Evolutionary conservation across 2,797 vertebrate species (phyloP).

Genomic region (Parambassis ranga): DNA sequence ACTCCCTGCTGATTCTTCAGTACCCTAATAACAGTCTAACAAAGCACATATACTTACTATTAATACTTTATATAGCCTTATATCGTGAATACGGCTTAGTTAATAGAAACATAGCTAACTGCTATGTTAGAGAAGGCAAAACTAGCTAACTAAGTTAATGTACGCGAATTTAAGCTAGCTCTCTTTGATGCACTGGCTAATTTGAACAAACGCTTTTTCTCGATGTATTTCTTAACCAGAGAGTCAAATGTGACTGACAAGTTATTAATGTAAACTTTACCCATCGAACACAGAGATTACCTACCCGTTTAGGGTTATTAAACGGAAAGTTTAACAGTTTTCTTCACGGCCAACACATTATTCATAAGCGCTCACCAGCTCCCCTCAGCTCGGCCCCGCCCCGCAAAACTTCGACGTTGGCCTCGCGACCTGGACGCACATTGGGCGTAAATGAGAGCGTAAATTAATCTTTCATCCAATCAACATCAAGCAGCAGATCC

Average conservation of each 20-base stretch:
- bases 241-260: background rate
- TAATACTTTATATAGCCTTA: background rate
- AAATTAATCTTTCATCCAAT: conserved; percentile 54
- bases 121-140: background rate
- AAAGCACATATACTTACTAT: background rate
- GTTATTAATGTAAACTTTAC: background rate
- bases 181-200: background rate
- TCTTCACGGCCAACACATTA: background rate
- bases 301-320: conserved; percentile 6
- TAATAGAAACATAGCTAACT: background rate
- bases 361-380: background rate
- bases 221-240: background rate
- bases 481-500: background rate
- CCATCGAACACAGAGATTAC: background rate
- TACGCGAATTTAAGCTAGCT: conserved; percentile 17
- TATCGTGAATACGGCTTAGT: too few relatives aligned
- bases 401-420: background rate
- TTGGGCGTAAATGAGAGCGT: conserved; percentile 52
- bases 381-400: too few relatives aligned
- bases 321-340: background rate
- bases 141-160: background rate
- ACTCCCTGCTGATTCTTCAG: conserved; percentile 36
- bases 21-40: conserved; percentile 48
- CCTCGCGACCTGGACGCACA: conserved; percentile 33
- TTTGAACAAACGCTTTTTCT: background rate